These are phyloP conservation scores for Orycteropus afer DNA, from an alignment of 2,113 vertebrate genomes.

Conservation along the genomic window DNA sequence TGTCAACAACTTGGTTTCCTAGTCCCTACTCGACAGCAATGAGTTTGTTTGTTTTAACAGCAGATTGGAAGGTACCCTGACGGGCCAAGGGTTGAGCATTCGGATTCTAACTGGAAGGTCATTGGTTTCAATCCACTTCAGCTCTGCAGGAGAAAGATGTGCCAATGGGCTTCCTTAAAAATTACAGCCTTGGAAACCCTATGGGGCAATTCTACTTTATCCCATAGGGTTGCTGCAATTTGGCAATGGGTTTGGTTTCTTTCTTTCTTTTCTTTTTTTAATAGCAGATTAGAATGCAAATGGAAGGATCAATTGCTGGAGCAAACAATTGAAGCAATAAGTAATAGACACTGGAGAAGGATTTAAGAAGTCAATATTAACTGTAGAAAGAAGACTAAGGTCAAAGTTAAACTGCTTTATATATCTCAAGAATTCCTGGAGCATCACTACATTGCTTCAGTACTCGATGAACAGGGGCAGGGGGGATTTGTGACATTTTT, in stretches of 20 bases:
- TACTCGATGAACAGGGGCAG: background rate
- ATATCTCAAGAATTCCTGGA: background rate
- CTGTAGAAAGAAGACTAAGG: background rate
- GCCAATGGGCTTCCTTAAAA: too few relatives aligned
- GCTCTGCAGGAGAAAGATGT: background rate
- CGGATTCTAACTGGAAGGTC: background rate
- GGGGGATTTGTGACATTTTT: background rate
- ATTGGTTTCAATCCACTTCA: background rate
- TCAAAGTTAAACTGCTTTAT: background rate
- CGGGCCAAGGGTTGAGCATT: background rate
- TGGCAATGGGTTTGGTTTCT: background rate
- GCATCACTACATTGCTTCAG: background rate
- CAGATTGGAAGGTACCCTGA: background rate
- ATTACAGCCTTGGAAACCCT: background rate
- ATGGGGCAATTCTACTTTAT: background rate
- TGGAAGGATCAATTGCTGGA: background rate
- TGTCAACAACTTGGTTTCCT: background rate
- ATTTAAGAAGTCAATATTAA: background rate
- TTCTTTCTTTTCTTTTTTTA: background rate
- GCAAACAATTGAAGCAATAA: slow-evolving; percentile 23
- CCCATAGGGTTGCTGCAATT: background rate
- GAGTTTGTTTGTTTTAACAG: background rate
- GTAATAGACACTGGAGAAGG: background rate
- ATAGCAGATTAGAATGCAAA: background rate
- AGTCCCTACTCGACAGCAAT: background rate